Evolutionary conservation across 2,888 invertebrate species (phyloP).

Genomic region (Microplitis deprimator): DNA sequence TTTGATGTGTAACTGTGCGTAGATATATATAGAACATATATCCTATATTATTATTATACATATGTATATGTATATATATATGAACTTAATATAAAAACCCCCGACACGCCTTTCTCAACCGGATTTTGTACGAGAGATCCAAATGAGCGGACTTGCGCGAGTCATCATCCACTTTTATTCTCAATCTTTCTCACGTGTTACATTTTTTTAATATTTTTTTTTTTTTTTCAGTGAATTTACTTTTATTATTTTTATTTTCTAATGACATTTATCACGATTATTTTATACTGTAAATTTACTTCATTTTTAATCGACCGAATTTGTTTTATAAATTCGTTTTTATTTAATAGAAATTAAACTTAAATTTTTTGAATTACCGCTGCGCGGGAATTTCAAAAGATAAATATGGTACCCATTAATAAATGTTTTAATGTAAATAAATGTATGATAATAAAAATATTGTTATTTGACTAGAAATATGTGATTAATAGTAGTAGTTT

Average conservation of each 20-base stretch:
- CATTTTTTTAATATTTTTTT: slow-evolving; percentile 9
- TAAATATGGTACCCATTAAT: neutral
- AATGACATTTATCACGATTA: slow-evolving; percentile 26
- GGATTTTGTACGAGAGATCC: slow-evolving; percentile 26
- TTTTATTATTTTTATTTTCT: slow-evolving; percentile 4
- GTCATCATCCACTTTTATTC: slow-evolving; percentile 22
- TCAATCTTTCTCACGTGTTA: slow-evolving; percentile 24
- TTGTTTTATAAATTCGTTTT: neutral
- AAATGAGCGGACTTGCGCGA: slow-evolving; percentile 26
- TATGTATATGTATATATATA: slow-evolving; percentile 14
- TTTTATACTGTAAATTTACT: slow-evolving; percentile 11
- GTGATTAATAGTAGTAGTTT: neutral
- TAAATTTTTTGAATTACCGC: too few relatives aligned
- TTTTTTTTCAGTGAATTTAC: neutral
- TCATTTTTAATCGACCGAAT: neutral
- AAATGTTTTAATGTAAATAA: neutral
- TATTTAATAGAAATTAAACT: neutral
- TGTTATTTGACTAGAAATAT: neutral
- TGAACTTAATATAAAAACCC: slow-evolving; percentile 39
- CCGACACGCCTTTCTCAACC: slow-evolving; percentile 34
- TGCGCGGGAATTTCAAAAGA: too few relatives aligned
- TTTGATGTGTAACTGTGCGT: slow-evolving; percentile 51
- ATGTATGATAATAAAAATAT: neutral
- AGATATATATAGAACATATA: slow-evolving; percentile 27
- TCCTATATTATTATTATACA: slow-evolving; percentile 32